Evolutionary conservation across 2,888 invertebrate species (phyloP).

Genomic region (Meiosimyza decipiens): DNA sequence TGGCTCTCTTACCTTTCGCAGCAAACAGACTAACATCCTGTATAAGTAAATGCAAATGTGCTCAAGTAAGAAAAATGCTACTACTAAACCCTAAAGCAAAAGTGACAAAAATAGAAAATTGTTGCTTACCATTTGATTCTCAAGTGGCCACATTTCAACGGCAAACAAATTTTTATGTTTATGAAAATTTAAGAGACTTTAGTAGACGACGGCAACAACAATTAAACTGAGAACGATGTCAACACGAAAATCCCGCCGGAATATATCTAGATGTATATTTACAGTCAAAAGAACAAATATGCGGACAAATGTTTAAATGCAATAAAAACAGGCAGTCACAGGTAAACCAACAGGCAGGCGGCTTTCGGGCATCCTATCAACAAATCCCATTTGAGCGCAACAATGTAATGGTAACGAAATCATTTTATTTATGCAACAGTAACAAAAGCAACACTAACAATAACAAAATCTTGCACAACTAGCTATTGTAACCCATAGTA

Average conservation of each 20-base stretch:
- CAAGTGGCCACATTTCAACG: neutral
- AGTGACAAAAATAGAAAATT: neutral
- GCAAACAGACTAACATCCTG: neutral
- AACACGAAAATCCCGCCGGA: conserved; percentile 36
- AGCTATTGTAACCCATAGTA: conserved; percentile 10
- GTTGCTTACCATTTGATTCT: neutral
- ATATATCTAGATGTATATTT: conserved; percentile 13
- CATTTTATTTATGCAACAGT: conserved; percentile 38
- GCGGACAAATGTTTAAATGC: neutral
- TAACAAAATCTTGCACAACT: conserved; percentile 21
- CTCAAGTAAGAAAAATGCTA: too few species aligned
- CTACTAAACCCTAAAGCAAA: too few species aligned
- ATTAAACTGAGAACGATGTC: conserved; percentile 38
- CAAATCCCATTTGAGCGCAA: conserved; percentile 3
- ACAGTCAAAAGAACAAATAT: conserved; percentile 1
- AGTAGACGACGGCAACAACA: conserved; percentile 4
- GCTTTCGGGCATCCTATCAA: too few species aligned
- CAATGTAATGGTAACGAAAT: neutral
- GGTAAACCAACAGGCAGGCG: neutral
- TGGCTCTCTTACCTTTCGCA: too few species aligned
- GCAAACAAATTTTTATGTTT: conserved; percentile 46
- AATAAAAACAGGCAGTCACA: neutral
- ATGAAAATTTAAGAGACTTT: conserved; percentile 59
- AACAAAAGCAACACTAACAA: conserved; percentile 23
- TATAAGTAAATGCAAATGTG: neutral